Evolutionary conservation across 2,888 invertebrate genomes (phyloP), one percentile per base, ranked within the genome.

Genomic region (Agapostemon virescens): DNA sequence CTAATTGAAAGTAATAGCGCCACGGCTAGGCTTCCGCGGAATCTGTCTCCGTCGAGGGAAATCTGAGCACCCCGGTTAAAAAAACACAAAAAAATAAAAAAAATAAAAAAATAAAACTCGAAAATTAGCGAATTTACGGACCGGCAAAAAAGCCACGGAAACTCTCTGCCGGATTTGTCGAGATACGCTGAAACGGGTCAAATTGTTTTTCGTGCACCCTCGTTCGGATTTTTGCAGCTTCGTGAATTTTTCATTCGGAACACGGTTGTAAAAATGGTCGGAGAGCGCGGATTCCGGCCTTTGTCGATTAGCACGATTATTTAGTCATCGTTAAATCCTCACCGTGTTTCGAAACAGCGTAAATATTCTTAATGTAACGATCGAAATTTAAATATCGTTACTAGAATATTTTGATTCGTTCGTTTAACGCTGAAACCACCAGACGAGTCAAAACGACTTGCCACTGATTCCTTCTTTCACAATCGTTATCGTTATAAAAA

Each of bases 1-100:
- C 49, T 75, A 79, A 81, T 75, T 73, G 80, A 38, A 80, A 75
- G 71, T 69, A 72, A 69, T 49, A 23, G 40, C 4, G 0, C 13
- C 9, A 15, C 23, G 2, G 40, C 49, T 49, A 49, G 49, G n/a
- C 9, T 15, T 64, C 13, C n/a, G 23, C 4, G 33, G 26, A 49
- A 58, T 61, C 67, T n/a, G n/a, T 13, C 6, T 6, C 23, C 26
- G 9, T 23, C 40, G 13, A 15, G 23, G 20, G 38, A 20, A 52
- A 38, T n/a, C 52, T 3, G 17, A 15, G 20, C 36, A 30, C 15
- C 26, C 0, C 26, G 4, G 17, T 67, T 15, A 23, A 13, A 55
- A 55, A 23, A 52, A n/a, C 0, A 49, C 2, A 40, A 40, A 5
- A 5, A 40, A 40, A 2, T 38, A 38, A 7, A 38, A 38, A 7